These are phyloP conservation scores for Crossocerus cetratus DNA, from an alignment of 2,888 invertebrate genomes.

Conservation along the genomic window DNA sequence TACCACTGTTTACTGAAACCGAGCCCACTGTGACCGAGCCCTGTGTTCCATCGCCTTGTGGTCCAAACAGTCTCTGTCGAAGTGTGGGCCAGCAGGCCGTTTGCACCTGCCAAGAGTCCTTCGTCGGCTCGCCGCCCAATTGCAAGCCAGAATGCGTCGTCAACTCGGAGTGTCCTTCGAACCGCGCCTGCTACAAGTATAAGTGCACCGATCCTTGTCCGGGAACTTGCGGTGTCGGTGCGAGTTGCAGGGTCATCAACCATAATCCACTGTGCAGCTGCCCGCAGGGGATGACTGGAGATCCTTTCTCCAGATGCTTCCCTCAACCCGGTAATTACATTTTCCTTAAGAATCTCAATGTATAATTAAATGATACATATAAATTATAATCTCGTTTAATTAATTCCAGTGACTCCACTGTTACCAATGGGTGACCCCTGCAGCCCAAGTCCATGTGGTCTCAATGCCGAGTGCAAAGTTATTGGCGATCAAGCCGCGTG, in stretches of 20 bases:
- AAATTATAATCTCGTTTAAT: background rate
- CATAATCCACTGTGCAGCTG: slow-evolving; percentile 91
- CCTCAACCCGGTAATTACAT: slow-evolving; percentile 73
- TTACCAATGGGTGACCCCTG: slow-evolving; percentile 80
- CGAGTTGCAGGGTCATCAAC: slow-evolving; percentile 88
- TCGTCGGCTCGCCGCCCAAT: slow-evolving; percentile 87
- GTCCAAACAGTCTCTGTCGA: slow-evolving; percentile 88
- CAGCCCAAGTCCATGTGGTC: slow-evolving; percentile 85
- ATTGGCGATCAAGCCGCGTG: slow-evolving; percentile 82
- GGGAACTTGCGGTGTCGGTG: slow-evolving; percentile 88
- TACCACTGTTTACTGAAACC: slow-evolving; percentile 53
- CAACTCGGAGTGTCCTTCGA: slow-evolving; percentile 88
- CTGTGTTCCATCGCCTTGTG: slow-evolving; percentile 89
- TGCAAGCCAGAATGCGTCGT: slow-evolving; percentile 91
- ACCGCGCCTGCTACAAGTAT: slow-evolving; percentile 88
- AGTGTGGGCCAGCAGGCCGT: slow-evolving; percentile 84
- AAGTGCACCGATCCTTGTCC: slow-evolving; percentile 90
- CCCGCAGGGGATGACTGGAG: slow-evolving; percentile 85
- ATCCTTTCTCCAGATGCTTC: slow-evolving; percentile 88
- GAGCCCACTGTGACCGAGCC: slow-evolving; percentile 78
- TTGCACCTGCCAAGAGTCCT: slow-evolving; percentile 86
- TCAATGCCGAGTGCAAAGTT: slow-evolving; percentile 83
- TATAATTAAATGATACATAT: background rate
- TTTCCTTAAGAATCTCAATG: background rate
- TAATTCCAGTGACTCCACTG: slow-evolving; percentile 43